Evolutionary conservation across 2,797 vertebrate species (phyloP).

Genomic region (Carcharodon carcharias): DNA sequence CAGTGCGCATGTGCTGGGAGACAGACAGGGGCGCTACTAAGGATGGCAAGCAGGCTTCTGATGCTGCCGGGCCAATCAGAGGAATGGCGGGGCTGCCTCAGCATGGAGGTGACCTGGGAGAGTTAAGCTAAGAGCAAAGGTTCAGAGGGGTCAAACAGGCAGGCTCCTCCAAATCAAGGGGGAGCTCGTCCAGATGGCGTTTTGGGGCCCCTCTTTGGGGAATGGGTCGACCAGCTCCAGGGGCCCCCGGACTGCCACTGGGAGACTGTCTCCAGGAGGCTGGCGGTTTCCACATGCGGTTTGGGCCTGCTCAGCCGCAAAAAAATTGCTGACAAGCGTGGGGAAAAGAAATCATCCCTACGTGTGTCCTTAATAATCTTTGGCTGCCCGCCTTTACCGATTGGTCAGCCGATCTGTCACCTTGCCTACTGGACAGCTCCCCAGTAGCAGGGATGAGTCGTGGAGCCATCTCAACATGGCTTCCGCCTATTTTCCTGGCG

Average conservation of each 20-base stretch:
- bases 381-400: not conserved
- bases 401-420: not conserved
- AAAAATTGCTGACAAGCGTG: too few relatives aligned
- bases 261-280: not conserved
- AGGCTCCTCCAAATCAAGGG: not conserved
- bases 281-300: not conserved
- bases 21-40: not conserved
- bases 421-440: too few relatives aligned
- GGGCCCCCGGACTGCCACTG: not conserved
- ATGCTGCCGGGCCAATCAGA: not conserved
- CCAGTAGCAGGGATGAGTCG: too few relatives aligned
- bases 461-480: too few relatives aligned
- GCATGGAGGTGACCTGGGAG: too few relatives aligned
- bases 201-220: not conserved
- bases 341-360: not conserved
- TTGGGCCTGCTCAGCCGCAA: not conserved
- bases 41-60: too few relatives aligned
- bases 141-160: not conserved
- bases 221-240: not conserved
- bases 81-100: not conserved
- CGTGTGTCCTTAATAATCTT: not conserved
- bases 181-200: not conserved
- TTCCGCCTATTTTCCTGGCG: too few relatives aligned
- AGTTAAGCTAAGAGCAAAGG: not conserved
- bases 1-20: not conserved